phyloP scores from a whole-genome alignment of 2,797 vertebrate genomes.

The Anguilla megastoma region DNA sequence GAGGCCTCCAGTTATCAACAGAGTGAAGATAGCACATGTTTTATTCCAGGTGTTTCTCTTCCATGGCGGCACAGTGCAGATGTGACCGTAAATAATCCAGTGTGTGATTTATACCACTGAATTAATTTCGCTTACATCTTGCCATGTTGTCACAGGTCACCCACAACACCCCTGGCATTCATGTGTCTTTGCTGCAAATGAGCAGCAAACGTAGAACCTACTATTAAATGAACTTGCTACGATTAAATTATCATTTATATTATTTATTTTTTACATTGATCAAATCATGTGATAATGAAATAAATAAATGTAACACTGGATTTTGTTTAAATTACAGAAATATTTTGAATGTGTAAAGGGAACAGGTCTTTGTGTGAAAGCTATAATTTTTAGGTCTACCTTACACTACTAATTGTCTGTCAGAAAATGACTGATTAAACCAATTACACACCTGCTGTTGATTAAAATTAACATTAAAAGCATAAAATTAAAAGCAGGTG shows the following conservation, averaged over 20 bases:
- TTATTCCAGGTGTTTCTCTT: conserved; percentile 33
- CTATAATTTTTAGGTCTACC: background rate
- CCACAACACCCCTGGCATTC: background rate
- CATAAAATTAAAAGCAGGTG: background rate
- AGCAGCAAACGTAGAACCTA: background rate
- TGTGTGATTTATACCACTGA: conserved; percentile 29
- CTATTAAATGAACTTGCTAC: background rate
- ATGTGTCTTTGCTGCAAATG: background rate
- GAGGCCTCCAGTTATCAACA: conserved; percentile 28
- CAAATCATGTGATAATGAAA: background rate
- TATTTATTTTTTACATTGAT: background rate
- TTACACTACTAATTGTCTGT: background rate
- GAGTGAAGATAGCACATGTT: conserved; percentile 28
- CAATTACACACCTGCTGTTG: background rate
- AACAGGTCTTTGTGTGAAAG: background rate
- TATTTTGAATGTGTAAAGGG: background rate
- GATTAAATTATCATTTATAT: background rate
- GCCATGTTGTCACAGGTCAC: background rate
- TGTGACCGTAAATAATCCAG: conserved; percentile 24
- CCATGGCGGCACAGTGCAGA: conserved; percentile 32
- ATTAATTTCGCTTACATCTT: background rate
- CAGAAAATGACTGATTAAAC: background rate
- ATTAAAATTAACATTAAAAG: background rate
- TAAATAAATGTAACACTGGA: background rate
- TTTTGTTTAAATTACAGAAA: background rate